Percentiles rank a stretch among this genome's conserved stretches.
Conservation (phyloP, 2,113 vertebrate species). For the Fregetta grallaria region DNA sequence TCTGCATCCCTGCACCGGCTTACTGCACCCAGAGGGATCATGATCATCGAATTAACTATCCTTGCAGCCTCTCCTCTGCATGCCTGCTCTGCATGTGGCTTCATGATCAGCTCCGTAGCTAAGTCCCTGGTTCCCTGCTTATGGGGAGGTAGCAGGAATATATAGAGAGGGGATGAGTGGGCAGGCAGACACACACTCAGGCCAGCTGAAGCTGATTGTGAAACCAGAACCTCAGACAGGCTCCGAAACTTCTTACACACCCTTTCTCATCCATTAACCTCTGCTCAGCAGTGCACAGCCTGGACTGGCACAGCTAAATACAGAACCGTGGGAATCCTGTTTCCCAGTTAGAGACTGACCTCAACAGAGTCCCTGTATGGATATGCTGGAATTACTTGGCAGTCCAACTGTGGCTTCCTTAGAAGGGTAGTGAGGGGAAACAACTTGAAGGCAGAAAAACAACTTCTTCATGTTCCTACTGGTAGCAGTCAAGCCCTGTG, state of each 20-base stretch:
- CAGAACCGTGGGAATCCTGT: conserved; percentile 44
- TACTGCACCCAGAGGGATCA: neutral
- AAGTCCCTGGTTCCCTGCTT: neutral
- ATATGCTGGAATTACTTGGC: conserved; percentile 23
- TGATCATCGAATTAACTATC: neutral
- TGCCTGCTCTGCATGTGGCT: neutral
- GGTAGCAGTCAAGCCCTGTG: neutral
- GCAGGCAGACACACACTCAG: neutral
- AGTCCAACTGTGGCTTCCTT: neutral
- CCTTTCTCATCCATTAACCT: neutral
- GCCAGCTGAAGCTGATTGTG: neutral
- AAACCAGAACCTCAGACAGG: neutral
- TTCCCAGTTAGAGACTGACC: neutral
- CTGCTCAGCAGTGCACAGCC: neutral
- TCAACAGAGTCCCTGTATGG: neutral
- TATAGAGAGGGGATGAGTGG: no score
- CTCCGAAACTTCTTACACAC: neutral
- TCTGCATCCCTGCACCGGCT: neutral
- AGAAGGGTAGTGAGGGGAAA: neutral
- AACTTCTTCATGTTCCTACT: neutral
- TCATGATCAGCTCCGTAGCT: neutral
- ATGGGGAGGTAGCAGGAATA: neutral
- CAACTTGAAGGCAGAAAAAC: neutral
- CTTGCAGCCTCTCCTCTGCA: neutral
- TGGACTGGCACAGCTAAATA: conserved; percentile 29